phyloP scores from a whole-genome alignment of 2,888 invertebrate genomes.

The Anoncus sp. region DNA sequence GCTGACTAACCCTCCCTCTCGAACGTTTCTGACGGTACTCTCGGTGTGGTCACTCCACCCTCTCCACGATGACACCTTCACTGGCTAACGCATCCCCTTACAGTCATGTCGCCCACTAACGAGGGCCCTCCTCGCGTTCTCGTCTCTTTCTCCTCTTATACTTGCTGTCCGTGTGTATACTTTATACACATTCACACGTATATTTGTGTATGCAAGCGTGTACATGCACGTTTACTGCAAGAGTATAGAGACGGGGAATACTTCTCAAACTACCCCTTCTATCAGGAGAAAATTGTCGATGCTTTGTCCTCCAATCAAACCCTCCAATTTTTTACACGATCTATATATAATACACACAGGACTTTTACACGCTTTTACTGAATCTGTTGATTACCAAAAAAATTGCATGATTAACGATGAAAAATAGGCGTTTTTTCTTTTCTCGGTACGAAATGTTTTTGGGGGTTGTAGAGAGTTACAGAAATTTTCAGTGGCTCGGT shows the following conservation, averaged over 20 bases:
- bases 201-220: neutral
- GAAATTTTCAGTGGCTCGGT: slow-evolving; percentile 1
- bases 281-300: neutral
- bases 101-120: slow-evolving; percentile 29
- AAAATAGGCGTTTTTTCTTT: neutral
- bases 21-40: slow-evolving; percentile 39
- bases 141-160: slow-evolving; percentile 28
- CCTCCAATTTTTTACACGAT: neutral
- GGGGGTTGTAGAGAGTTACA: neutral
- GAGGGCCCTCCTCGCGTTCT: slow-evolving; percentile 8
- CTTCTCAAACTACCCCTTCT: neutral
- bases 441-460: neutral
- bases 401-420: neutral
- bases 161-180: neutral
- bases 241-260: neutral
- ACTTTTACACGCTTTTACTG: neutral
- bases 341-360: neutral
- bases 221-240: no score
- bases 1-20: slow-evolving; percentile 24
- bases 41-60: slow-evolving; percentile 53
- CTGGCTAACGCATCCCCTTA: slow-evolving; percentile 65
- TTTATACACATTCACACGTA: neutral
- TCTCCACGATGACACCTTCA: slow-evolving; percentile 59
- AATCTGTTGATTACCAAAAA: neutral
- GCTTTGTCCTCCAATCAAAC: neutral